Evolutionary conservation across 2,113 vertebrate species (phyloP).

Genomic region (Oncorhynchus clarkii): DNA sequence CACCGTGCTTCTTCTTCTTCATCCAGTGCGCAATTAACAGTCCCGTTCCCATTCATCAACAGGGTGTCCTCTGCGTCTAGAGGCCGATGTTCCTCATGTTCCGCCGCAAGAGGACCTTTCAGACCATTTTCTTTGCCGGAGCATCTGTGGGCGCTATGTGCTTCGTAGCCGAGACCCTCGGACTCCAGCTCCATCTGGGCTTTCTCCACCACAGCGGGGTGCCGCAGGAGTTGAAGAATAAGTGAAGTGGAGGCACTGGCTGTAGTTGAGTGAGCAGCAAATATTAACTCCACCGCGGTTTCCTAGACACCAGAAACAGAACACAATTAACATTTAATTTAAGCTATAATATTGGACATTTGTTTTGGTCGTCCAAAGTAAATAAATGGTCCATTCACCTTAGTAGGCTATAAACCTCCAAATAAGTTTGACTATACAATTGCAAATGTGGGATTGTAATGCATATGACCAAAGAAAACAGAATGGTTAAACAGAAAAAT

Average conservation of each 20-base stretch:
- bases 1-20: not conserved
- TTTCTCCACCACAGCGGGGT: constrained; percentile 79
- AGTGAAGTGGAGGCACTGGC: constrained; percentile 95
- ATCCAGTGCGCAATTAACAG: not conserved
- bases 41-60: constrained; percentile 15
- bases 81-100: constrained; percentile 2
- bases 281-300: constrained; percentile 92
- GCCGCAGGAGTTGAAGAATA: constrained; percentile 85
- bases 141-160: not conserved
- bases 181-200: constrained; percentile 79
- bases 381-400: not conserved
- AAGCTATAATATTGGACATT: not conserved
- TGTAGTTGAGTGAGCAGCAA: constrained; percentile 96
- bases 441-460: too few relatives aligned
- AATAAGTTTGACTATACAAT: not conserved
- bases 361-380: not conserved
- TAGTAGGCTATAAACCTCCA: not conserved
- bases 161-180: constrained; percentile 70
- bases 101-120: not conserved
- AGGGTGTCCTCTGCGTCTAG: constrained; percentile 12
- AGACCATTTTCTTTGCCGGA: not conserved
- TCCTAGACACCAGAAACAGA: constrained; percentile 73
- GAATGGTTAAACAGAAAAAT: not conserved
- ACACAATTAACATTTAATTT: not conserved
- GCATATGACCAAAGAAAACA: not conserved